phyloP scores from a whole-genome alignment of 2,113 vertebrate species.

The Xiphophorus couchianus region DNA sequence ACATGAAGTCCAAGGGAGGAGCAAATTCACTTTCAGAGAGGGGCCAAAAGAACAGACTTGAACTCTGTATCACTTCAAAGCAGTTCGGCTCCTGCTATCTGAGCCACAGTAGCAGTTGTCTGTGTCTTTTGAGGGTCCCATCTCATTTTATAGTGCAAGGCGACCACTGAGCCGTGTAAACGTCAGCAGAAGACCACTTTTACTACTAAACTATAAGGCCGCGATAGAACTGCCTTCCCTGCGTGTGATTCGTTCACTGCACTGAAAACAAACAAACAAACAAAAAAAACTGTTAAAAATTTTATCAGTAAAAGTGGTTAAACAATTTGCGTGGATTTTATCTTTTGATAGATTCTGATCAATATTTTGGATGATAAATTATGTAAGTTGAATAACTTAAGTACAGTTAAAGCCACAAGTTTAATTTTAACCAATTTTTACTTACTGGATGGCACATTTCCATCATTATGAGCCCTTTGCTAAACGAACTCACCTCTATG shows the following conservation, averaged over 20 bases:
- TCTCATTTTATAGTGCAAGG: slow-evolving; percentile 55
- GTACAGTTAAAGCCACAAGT: background rate
- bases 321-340: background rate
- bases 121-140: slow-evolving; percentile 63
- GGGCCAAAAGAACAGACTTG: slow-evolving; percentile 50
- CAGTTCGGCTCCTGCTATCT: slow-evolving; percentile 59
- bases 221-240: background rate
- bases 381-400: no score
- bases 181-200: slow-evolving; percentile 12
- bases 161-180: slow-evolving; percentile 52
- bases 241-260: background rate
- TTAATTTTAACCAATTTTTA: background rate
- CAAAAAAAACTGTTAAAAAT: background rate
- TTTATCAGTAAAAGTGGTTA: background rate
- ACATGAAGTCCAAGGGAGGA: background rate
- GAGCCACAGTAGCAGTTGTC: slow-evolving; percentile 79
- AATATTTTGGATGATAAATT: no score
- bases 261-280: background rate
- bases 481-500: background rate
- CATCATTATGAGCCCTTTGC: background rate
- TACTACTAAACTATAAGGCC: background rate
- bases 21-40: slow-evolving; percentile 1
- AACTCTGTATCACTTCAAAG: slow-evolving; percentile 66
- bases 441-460: background rate
- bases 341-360: no score